Conservation (phyloP, 2,888 invertebrate genomes). For the Tinea semifulvella region DNA sequence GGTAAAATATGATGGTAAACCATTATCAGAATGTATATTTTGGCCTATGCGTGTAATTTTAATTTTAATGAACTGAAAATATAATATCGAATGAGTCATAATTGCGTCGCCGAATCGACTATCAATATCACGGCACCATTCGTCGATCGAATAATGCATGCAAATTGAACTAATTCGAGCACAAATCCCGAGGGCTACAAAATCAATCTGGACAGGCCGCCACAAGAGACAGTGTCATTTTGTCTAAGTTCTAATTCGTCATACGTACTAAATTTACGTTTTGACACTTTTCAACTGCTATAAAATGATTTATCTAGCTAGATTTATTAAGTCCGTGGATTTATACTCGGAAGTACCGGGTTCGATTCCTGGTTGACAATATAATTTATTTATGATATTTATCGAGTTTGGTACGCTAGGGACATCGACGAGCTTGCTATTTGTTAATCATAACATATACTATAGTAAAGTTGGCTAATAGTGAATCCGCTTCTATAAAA, state of each 20-base stretch:
- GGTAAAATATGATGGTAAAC: too few species aligned
- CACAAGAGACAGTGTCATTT: not conserved
- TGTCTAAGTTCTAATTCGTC: not conserved
- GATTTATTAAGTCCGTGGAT: not conserved
- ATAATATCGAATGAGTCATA: not conserved
- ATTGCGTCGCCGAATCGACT: constrained; percentile 2
- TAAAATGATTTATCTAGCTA: not conserved
- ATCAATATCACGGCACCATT: constrained; percentile 11
- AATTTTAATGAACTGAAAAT: too few species aligned
- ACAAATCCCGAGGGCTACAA: constrained; percentile 10
- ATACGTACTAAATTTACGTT: not conserved
- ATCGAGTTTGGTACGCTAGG: too few species aligned
- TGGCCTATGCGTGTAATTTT: too few species aligned
- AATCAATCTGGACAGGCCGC: constrained; percentile 12
- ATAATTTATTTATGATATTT: not conserved
- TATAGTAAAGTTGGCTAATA: too few species aligned
- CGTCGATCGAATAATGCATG: constrained; percentile 7
- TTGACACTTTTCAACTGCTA: not conserved
- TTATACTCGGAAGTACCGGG: not conserved
- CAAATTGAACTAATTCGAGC: constrained; percentile 13
- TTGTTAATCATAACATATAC: too few species aligned
- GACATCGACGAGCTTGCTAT: too few species aligned
- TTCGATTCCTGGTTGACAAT: not conserved
- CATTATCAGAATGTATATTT: too few species aligned
- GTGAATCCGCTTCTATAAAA: too few species aligned